These are phyloP conservation scores for Sphenodon punctatus DNA, from an alignment of 2,797 vertebrate genomes.

Conservation along the genomic window DNA sequence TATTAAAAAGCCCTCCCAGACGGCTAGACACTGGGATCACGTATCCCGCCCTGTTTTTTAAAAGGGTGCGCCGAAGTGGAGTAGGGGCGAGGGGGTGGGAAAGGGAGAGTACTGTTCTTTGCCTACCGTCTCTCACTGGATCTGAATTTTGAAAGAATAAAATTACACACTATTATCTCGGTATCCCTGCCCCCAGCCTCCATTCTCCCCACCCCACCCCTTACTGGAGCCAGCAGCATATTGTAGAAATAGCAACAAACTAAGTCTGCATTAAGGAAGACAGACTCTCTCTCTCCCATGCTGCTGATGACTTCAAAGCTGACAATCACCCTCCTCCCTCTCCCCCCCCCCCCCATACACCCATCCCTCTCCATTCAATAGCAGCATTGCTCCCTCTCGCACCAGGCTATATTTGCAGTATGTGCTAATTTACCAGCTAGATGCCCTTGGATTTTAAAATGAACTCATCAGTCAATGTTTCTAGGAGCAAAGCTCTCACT, in stretches of 20 bases:
- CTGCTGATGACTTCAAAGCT: constrained; percentile 51
- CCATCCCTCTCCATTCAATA: constrained; percentile 41
- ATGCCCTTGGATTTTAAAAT: constrained; percentile 69
- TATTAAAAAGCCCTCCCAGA: background rate
- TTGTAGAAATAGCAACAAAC: constrained; percentile 59
- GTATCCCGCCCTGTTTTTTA: constrained; percentile 24
- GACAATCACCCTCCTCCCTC: constrained; percentile 40
- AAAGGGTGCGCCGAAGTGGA: background rate
- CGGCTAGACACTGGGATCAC: constrained; percentile 43
- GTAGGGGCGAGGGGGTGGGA: background rate
- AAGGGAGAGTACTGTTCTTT: background rate
- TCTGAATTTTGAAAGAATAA: constrained; percentile 42
- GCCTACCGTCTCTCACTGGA: constrained; percentile 6
- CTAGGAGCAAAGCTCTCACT: constrained; percentile 29
- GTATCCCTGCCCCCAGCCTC: background rate
- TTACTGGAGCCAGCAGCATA: constrained; percentile 40
- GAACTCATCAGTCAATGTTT: constrained; percentile 59
- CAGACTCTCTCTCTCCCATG: constrained; percentile 41
- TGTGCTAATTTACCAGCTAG: constrained; percentile 65
- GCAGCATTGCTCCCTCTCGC: constrained; percentile 22
- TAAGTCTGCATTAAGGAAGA: constrained; percentile 49
- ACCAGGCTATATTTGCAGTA: constrained; percentile 59
- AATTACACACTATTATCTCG: background rate
- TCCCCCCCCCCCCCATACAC: background rate
- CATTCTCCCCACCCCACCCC: background rate